Conservation (phyloP, 1,140 invertebrate genomes). For the Lasioglossum baleicum region DNA sequence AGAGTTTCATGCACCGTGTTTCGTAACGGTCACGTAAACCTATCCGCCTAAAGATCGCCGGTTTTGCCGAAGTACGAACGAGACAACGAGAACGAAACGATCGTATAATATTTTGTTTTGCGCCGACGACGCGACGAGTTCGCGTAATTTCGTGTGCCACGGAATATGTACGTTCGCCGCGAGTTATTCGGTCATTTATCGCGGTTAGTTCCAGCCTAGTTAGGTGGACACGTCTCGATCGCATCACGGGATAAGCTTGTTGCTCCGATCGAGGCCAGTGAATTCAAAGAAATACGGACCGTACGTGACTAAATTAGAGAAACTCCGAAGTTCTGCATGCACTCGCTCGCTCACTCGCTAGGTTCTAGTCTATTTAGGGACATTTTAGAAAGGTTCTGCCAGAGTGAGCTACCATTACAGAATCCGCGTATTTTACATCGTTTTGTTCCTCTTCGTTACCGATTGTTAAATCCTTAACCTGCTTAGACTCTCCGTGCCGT, state of each 20-base stretch:
- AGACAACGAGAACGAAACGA: slow-evolving; percentile 12
- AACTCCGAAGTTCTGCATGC: neutral
- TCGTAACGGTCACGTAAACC: slow-evolving; percentile 20
- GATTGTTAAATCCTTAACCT: no score
- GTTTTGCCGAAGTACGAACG: slow-evolving; percentile 17
- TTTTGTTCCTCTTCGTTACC: no score
- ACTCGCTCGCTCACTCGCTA: neutral
- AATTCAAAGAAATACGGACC: neutral
- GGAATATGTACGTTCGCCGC: neutral
- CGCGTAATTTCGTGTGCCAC: neutral
- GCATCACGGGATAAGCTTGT: neutral
- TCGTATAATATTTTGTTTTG: neutral
- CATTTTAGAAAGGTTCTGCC: neutral
- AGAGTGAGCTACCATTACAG: neutral
- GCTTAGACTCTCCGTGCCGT: no score
- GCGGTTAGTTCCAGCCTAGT: neutral
- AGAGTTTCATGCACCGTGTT: neutral
- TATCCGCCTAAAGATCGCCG: slow-evolving; percentile 35
- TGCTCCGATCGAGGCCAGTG: neutral
- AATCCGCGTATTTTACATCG: neutral
- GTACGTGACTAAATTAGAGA: slow-evolving; percentile 18
- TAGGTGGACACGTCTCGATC: slow-evolving; percentile 17
- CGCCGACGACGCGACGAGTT: no score
- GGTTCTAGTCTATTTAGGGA: neutral
- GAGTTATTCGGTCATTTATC: slow-evolving; percentile 35